Evolutionary conservation across 2,888 invertebrate species (phyloP), one percentile per base, ranked within the genome.

Genomic region (Seira sanloemensis): DNA sequence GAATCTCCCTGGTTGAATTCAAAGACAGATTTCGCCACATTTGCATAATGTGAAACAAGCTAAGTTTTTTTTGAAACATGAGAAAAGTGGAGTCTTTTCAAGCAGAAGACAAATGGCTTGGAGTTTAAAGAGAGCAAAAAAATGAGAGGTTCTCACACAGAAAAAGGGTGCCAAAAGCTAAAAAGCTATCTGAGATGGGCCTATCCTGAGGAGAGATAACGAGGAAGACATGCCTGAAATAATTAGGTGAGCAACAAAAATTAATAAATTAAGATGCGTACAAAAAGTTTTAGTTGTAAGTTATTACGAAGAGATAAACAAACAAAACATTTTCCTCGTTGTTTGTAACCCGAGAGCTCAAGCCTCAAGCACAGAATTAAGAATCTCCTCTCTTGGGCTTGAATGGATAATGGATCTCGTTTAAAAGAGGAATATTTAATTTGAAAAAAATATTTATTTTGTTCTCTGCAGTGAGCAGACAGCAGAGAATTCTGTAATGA

Each of bases 41-140:
- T 58, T 58, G 58, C 58, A 58, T 58, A 58, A n/a, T n/a, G n/a
- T n/a, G 58, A 58, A 18, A 58, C 58, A n/a, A 58, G 58, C 2
- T 16, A 58, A 58, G 58, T 37, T 37, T n/a, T n/a, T n/a, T n/a
- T n/a, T 69, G 24, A 67, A 78, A 78, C 78, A 72, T 72, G 78
- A 72, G 72, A 78, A 78, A 71, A 62, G 78, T 66, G 78, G 78
- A 78, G 78, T 25, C 72, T 19, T n/a, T n/a, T n/a, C n/a, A n/a
- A n/a, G n/a, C n/a, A n/a, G 58, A 58, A 58, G 58, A 58, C 37
- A 58, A 58, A 58, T 58, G 7, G n/a, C 18, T 18, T n/a, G n/a
- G n/a, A n/a, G n/a, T n/a, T n/a, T 58, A 58, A 58, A 58, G 16
- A 58, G 58, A 58, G 58, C 58, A 58, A 58, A 58, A 58, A 58